Conservation (phyloP, 1,140 invertebrate species). For the Hylaeus anthracinus region DNA sequence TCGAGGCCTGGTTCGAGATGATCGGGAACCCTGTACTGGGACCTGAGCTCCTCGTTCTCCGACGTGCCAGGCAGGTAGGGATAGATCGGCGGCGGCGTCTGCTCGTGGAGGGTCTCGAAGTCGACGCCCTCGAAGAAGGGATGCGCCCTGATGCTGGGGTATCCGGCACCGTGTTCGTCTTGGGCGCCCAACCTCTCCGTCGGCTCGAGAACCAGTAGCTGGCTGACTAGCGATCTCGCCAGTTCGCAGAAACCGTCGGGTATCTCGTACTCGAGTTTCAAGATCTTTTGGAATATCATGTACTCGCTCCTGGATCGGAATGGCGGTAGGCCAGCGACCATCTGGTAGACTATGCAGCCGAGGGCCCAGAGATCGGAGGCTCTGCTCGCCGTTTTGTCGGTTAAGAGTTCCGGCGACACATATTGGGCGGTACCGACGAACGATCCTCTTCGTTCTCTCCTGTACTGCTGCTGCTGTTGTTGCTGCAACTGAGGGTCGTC, state of each 20-base stretch:
- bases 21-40: conserved; percentile 86
- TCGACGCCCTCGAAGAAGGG: conserved; percentile 92
- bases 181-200: conserved; percentile 90
- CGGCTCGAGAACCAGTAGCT: conserved; percentile 92
- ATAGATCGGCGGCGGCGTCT: conserved; percentile 91
- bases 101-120: conserved; percentile 90
- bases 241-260: conserved; percentile 93
- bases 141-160: conserved; percentile 92
- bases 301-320: conserved; percentile 97
- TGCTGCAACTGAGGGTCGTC: conserved; percentile 37
- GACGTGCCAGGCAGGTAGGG: conserved; percentile 91
- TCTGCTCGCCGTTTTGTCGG: conserved; percentile 88
- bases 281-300: conserved; percentile 97
- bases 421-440: conserved; percentile 99
- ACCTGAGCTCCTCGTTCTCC: conserved; percentile 86
- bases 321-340: conserved; percentile 95
- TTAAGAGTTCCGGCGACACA: conserved; percentile 97
- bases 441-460: conserved; percentile 86
- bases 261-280: conserved; percentile 95
- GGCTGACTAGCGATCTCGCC: conserved; percentile 93
- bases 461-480: conserved; percentile 68
- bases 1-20: conserved; percentile 93
- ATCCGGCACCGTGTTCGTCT: conserved; percentile 87
- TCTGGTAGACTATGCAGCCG: conserved; percentile 98
- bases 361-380: conserved; percentile 98